Conservation (phyloP, 2,888 invertebrate genomes). For the Kuschelorhynchus macadamiae region DNA sequence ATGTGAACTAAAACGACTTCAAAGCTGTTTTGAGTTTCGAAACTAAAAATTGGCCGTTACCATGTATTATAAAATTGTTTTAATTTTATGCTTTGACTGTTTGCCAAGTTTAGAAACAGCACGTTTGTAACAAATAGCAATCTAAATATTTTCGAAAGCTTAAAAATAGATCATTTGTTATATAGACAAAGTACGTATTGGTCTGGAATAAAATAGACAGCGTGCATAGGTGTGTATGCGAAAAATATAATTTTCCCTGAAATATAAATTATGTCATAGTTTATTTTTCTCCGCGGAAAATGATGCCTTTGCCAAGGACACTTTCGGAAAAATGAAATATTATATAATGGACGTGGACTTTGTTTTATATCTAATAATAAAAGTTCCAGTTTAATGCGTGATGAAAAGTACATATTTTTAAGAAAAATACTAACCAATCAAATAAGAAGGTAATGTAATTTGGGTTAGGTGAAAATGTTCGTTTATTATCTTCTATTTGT, state of each 20-base stretch:
- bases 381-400: no score
- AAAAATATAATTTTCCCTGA: neutral
- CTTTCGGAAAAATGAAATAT: neutral
- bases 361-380: no score
- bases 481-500: no score
- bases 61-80: constrained; percentile 35
- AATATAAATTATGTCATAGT: constrained; percentile 1
- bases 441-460: no score
- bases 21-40: constrained; percentile 30
- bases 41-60: constrained; percentile 20
- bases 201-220: constrained; percentile 14
- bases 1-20: constrained; percentile 32
- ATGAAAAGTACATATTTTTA: no score
- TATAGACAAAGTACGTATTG: constrained; percentile 22
- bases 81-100: constrained; percentile 28
- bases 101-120: constrained; percentile 35
- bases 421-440: no score
- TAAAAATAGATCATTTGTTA: constrained; percentile 39
- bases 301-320: neutral
- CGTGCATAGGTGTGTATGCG: neutral
- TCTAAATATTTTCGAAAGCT: constrained; percentile 30
- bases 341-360: no score
- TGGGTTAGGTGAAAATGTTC: no score
- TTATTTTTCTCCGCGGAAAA: neutral
- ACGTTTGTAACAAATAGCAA: constrained; percentile 30